Conservation (phyloP, 2,888 invertebrate genomes). For the Chrysolina haemoptera region DNA sequence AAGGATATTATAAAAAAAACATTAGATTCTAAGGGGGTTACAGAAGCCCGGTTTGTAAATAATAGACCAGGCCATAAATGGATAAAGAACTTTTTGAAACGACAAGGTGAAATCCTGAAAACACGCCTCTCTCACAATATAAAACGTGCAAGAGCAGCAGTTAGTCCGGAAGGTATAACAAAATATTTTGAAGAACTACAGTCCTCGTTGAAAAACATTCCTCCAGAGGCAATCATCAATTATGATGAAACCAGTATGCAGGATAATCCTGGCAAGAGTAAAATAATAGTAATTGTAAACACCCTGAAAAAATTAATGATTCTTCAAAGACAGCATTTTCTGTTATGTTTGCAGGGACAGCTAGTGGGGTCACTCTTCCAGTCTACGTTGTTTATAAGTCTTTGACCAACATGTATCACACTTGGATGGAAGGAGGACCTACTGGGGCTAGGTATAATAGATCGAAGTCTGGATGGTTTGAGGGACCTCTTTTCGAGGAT, state of each 20-base stretch:
- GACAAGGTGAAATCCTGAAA: no score
- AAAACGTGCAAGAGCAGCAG: no score
- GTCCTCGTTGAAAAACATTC: no score
- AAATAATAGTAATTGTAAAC: slow-evolving; percentile 22
- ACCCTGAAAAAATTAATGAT: neutral
- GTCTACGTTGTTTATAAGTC: slow-evolving; percentile 29
- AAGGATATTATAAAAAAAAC: neutral
- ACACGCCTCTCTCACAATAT: no score
- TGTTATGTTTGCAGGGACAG: slow-evolving; percentile 16
- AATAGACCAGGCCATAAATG: no score
- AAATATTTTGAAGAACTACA: no score
- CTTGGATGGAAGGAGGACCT: neutral
- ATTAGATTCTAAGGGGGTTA: neutral
- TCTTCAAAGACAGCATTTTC: no score
- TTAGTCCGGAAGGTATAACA: no score
- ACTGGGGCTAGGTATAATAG: slow-evolving; percentile 19
- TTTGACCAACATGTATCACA: slow-evolving; percentile 15
- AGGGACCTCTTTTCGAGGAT: slow-evolving; percentile 22
- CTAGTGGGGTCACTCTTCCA: slow-evolving; percentile 10
- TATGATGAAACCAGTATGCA: slow-evolving; percentile 28
- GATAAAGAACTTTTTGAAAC: no score
- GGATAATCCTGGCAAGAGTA: slow-evolving; percentile 22
- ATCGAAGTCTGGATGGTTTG: slow-evolving; percentile 23
- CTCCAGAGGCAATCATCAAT: slow-evolving; percentile 13
- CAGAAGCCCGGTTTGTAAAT: neutral